A percentile compares a stretch with the other conserved stretches of the same genome.
phyloP scores from a whole-genome alignment of 2,113 vertebrate species.

The Burhinus bistriatus region DNA sequence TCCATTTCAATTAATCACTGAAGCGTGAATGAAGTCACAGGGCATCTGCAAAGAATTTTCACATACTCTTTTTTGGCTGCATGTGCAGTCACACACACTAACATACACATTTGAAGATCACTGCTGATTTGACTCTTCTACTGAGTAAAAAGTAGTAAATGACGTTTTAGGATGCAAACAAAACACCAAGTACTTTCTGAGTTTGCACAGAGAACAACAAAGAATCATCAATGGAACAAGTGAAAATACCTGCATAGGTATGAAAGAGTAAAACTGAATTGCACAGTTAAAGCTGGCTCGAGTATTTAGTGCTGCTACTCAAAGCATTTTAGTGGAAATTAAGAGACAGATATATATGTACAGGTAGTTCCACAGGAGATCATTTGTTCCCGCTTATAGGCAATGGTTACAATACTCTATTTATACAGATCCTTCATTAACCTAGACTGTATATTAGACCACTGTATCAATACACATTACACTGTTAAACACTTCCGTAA shows the following conservation, averaged over 20 bases:
- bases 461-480: neutral
- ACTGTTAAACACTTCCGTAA: neutral
- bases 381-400: neutral
- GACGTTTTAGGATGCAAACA: neutral
- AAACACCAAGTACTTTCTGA: neutral
- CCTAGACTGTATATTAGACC: neutral
- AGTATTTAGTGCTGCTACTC: neutral
- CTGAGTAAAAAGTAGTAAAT: neutral
- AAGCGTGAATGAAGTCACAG: neutral
- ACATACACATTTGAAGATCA: neutral
- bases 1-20: slow-evolving; percentile 17
- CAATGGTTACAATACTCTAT: neutral
- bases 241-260: neutral
- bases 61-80: neutral
- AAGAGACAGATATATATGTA: neutral
- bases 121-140: neutral
- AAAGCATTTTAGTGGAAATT: neutral
- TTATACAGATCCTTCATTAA: neutral
- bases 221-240: neutral
- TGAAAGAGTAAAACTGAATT: neutral
- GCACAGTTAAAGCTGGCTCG: neutral
- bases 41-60: slow-evolving; percentile 7
- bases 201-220: neutral
- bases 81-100: neutral
- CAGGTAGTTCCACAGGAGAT: neutral